Evolutionary conservation across 2,113 vertebrate genomes (phyloP).

Genomic region (Oostethus manadensis): DNA sequence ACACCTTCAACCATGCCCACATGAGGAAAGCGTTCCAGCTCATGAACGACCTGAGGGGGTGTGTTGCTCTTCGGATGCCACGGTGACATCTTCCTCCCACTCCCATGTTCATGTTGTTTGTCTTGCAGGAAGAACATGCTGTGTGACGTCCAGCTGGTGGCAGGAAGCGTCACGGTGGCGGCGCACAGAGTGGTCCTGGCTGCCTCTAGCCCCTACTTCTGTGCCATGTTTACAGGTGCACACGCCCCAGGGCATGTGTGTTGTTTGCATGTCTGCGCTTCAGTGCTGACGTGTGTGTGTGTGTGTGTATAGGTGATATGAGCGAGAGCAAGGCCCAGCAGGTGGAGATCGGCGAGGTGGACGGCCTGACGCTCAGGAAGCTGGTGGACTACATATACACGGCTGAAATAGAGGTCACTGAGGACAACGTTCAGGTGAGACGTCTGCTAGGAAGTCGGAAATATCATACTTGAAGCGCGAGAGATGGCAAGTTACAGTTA

Average conservation of each 20-base stretch:
- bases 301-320: conserved; percentile 83
- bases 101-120: neutral
- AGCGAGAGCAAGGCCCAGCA: conserved; percentile 92
- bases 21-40: conserved; percentile 93
- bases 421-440: conserved; percentile 91
- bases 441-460: no score
- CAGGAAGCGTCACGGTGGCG: conserved; percentile 83
- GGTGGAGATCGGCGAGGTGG: conserved; percentile 91
- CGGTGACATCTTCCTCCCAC: no score
- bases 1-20: conserved; percentile 84
- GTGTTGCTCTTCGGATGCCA: conserved; percentile 16
- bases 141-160: conserved; percentile 93
- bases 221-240: conserved; percentile 97
- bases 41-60: conserved; percentile 95
- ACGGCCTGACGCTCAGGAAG: conserved; percentile 84
- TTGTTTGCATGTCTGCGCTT: neutral
- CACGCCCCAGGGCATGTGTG: neutral
- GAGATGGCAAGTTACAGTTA: no score
- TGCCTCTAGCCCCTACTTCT: conserved; percentile 94
- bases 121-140: conserved; percentile 84
- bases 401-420: conserved; percentile 89
- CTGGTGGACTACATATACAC: conserved; percentile 97
- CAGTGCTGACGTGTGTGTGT: neutral
- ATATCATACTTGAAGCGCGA: no score
- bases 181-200: conserved; percentile 91